phyloP scores from a whole-genome alignment of 1,140 invertebrate species.

The Drosophila obscura region DNA sequence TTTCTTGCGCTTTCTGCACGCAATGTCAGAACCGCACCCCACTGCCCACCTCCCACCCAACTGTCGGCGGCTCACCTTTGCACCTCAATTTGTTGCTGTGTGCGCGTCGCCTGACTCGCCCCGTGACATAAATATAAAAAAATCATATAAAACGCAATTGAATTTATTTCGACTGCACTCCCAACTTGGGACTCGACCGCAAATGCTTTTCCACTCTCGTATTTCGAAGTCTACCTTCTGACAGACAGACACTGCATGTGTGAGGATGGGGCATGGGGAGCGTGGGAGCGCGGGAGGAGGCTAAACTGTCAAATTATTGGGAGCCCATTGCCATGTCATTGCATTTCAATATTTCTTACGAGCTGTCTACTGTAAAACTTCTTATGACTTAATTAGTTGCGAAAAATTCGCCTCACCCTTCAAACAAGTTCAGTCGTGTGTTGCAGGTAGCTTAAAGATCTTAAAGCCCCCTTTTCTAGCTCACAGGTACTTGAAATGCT shows the following conservation, averaged over 20 bases:
- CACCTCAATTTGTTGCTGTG: conserved; percentile 47
- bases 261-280: neutral
- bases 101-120: conserved; percentile 44
- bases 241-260: conserved; percentile 6
- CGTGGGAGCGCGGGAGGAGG: conserved; percentile 16
- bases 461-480: neutral
- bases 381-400: conserved; percentile 75
- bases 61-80: conserved; percentile 22
- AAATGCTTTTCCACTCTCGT: conserved; percentile 34
- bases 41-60: neutral
- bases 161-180: conserved; percentile 75
- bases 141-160: conserved; percentile 80
- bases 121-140: conserved; percentile 73
- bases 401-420: conserved; percentile 4
- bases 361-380: conserved; percentile 65
- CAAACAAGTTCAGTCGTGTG: neutral
- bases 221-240: neutral
- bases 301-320: conserved; percentile 78
- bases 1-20: conserved; percentile 70
- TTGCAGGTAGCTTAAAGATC: neutral
- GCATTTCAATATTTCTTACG: conserved; percentile 63
- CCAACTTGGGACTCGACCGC: conserved; percentile 49
- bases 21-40: conserved; percentile 39
- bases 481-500: neutral
- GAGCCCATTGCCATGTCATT: conserved; percentile 47